Evolutionary conservation across 2,113 vertebrate genomes (phyloP), one percentile per base, ranked within the genome.

Genomic region (Lycocorax pyrrhopterus): DNA sequence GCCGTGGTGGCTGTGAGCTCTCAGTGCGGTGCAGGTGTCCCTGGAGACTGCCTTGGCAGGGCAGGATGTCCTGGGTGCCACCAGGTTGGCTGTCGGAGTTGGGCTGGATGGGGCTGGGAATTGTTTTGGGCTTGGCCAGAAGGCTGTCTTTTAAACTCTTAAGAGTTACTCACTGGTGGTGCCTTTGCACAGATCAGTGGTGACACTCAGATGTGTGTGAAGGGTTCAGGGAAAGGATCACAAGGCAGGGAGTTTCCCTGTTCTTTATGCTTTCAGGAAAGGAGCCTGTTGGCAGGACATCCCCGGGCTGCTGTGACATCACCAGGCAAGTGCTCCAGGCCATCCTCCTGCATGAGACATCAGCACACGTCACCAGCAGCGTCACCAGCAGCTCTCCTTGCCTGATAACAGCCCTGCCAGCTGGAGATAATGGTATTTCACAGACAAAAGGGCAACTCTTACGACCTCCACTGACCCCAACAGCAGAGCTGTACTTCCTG

Each of bases 241-340:
- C 13, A 32, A 39, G 37, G 9, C 41, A 15, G 55, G 35, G 64
- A 66, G 6, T 46, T 71, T 33, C 59, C 33, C 49, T 56, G 33
- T 10, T 46, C 51, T 56, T 41, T 33, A 13, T 32, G 14, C 16
- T 75, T 72, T 35, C 56, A 23, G 71, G 83, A 64, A 77, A 82
- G 56, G 20, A 85, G 8, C 30, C 33, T 33, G 15, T 23, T 53
- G 79, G 84, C 63, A 86, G 59, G 59, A 91, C 6, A 3, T 76
- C 63, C 49, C 67, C 16, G 15, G 47, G 72, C 79, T 53, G 80
- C 32, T 35, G 77, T 32, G 77, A 51, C 53, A 66, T 81, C 59
- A 30, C 22, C 3, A 26, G 75, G 7, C 0, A 0, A 43, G 37
- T 4, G 16, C 73, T 52, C 37, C 9, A 0, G 64, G n/a, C 2